phyloP scores from a whole-genome alignment of 2,113 vertebrate species.

The Zeus faber region DNA sequence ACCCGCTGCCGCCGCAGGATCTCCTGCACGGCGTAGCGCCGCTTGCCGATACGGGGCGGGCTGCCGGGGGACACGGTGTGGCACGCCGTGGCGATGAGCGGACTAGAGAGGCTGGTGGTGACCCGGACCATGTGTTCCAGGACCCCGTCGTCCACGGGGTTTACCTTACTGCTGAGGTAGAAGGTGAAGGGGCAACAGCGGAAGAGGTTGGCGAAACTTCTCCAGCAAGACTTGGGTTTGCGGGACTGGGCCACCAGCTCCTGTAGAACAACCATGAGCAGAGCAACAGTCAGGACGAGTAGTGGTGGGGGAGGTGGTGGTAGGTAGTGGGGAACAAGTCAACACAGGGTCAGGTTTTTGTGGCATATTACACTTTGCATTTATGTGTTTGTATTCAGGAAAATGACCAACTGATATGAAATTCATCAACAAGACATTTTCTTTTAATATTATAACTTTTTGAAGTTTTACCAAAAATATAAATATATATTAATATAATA shows the following conservation, averaged over 20 bases:
- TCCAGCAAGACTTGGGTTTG: slow-evolving; percentile 78
- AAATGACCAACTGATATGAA: no score
- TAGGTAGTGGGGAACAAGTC: no score
- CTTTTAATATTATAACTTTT: no score
- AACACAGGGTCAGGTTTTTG: no score
- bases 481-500: no score
- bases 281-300: slow-evolving; percentile 12
- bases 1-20: slow-evolving; percentile 76
- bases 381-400: neutral
- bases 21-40: slow-evolving; percentile 84
- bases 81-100: slow-evolving; percentile 81
- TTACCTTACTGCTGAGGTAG: slow-evolving; percentile 59
- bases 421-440: no score
- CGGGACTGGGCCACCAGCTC: slow-evolving; percentile 72
- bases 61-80: slow-evolving; percentile 83
- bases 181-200: slow-evolving; percentile 71
- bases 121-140: slow-evolving; percentile 89
- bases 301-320: no score
- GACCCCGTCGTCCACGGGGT: slow-evolving; percentile 81
- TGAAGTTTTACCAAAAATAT: no score
- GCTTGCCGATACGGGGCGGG: slow-evolving; percentile 85
- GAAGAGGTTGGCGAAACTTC: slow-evolving; percentile 56
- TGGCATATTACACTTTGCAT: neutral
- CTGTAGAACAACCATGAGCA: slow-evolving; percentile 19
- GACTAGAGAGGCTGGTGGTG: slow-evolving; percentile 85